These are phyloP conservation scores for Hippocampus guttulatus DNA, from an alignment of 2,113 vertebrate genomes.

Conservation along the genomic window DNA sequence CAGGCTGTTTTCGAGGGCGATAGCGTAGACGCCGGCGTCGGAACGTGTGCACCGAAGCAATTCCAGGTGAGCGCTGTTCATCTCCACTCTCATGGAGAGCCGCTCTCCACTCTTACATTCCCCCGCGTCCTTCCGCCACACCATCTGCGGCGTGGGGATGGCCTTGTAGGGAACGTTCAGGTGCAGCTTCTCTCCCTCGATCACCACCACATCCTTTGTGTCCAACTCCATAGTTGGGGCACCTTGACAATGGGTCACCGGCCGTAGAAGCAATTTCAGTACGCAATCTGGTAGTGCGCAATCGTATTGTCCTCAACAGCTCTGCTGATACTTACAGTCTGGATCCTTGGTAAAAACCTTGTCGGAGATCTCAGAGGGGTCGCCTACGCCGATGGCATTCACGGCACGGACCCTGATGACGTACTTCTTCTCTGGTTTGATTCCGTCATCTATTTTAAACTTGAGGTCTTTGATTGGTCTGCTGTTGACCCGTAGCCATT, in stretches of 20 bases:
- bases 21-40: constrained; percentile 84
- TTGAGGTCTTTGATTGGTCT: constrained; percentile 90
- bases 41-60: constrained; percentile 79
- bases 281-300: neutral
- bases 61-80: constrained; percentile 81
- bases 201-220: constrained; percentile 82
- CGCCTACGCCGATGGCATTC: constrained; percentile 87
- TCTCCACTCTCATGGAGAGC: constrained; percentile 82
- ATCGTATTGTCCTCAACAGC: neutral
- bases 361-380: constrained; percentile 92
- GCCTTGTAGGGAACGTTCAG: constrained; percentile 87
- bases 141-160: constrained; percentile 86
- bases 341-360: constrained; percentile 93
- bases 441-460: constrained; percentile 87
- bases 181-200: constrained; percentile 90
- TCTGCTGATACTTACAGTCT: constrained; percentile 81
- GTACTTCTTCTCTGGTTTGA: constrained; percentile 95
- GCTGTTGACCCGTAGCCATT: constrained; percentile 93
- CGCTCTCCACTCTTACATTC: constrained; percentile 84
- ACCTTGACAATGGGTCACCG: constrained; percentile 64
- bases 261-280: neutral
- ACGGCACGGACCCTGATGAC: constrained; percentile 90
- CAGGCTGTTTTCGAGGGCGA: constrained; percentile 87
- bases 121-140: constrained; percentile 88
- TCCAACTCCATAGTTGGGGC: constrained; percentile 85